Conservation (phyloP, 2,113 vertebrate genomes). For the Antigone vipio region DNA sequence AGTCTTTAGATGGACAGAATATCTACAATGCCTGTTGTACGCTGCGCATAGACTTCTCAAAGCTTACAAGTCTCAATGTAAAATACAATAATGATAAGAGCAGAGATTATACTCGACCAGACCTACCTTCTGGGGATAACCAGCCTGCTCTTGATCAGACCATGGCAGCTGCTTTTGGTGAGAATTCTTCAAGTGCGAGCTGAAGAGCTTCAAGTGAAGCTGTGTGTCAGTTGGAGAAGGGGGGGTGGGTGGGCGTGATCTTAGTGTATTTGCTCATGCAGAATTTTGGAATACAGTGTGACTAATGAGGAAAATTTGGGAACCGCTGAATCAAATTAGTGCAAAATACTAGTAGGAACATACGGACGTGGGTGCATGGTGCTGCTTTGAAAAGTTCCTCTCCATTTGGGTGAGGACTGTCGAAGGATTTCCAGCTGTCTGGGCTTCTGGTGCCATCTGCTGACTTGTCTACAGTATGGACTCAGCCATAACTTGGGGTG, state of each 20-base stretch:
- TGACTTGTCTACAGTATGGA: background rate
- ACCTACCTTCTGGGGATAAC: slow-evolving; percentile 90
- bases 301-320: background rate
- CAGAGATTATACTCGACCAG: slow-evolving; percentile 91
- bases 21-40: slow-evolving; percentile 98
- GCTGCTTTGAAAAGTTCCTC: background rate
- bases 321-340: background rate
- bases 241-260: background rate
- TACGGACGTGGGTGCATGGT: background rate
- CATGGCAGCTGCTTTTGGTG: slow-evolving; percentile 89
- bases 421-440: background rate
- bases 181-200: slow-evolving; percentile 2
- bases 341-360: background rate
- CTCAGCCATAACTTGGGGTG: accelerated
- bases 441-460: slow-evolving; percentile 14
- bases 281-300: background rate
- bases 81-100: slow-evolving; percentile 98
- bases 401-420: background rate
- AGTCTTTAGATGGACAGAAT: slow-evolving; percentile 96
- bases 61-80: slow-evolving; percentile 92
- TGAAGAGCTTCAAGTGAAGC: too few species aligned
- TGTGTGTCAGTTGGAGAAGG: background rate
- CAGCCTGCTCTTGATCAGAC: slow-evolving; percentile 88
- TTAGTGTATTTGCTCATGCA: background rate
- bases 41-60: slow-evolving; percentile 92